Percentiles rank a stretch among this genome's conserved stretches.
Evolutionary conservation across 1,140 invertebrate genomes (phyloP).

Genomic region (Pseudomyrmex gracilis): DNA sequence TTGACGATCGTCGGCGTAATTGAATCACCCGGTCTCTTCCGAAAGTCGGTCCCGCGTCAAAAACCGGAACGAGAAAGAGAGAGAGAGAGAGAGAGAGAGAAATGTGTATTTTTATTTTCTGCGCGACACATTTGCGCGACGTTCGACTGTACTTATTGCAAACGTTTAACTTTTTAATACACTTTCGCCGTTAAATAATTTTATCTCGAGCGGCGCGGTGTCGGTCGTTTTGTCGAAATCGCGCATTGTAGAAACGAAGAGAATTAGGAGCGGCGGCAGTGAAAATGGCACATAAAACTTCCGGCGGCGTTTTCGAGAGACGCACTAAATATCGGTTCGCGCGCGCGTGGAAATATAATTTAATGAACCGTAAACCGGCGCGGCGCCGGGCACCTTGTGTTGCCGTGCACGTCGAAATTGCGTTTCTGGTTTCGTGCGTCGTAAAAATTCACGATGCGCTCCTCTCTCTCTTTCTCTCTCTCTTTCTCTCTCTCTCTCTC

Average conservation of each 20-base stretch:
- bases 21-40: conserved; percentile 35
- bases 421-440: conserved; percentile 52
- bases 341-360: conserved; percentile 49
- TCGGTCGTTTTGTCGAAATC: neutral
- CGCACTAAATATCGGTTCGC: conserved; percentile 30
- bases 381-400: conserved; percentile 24
- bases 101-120: conserved; percentile 52
- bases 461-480: neutral
- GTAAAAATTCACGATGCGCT: conserved; percentile 49
- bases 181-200: conserved; percentile 50
- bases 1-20: conserved; percentile 56
- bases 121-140: conserved; percentile 15
- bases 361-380: conserved; percentile 55
- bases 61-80: neutral
- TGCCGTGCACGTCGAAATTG: conserved; percentile 48
- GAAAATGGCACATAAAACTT: conserved; percentile 32
- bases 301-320: conserved; percentile 32
- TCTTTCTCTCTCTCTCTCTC: conserved; percentile 3
- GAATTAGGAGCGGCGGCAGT: conserved; percentile 1
- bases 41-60: conserved; percentile 31
- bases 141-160: neutral
- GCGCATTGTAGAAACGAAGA: neutral
- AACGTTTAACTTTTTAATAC: neutral
- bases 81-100: conserved; percentile 4
- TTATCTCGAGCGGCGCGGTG: neutral